Evolutionary conservation across 2,888 invertebrate species (phyloP), one percentile per base, ranked within the genome.

Genomic region (Phaonia tiefii): DNA sequence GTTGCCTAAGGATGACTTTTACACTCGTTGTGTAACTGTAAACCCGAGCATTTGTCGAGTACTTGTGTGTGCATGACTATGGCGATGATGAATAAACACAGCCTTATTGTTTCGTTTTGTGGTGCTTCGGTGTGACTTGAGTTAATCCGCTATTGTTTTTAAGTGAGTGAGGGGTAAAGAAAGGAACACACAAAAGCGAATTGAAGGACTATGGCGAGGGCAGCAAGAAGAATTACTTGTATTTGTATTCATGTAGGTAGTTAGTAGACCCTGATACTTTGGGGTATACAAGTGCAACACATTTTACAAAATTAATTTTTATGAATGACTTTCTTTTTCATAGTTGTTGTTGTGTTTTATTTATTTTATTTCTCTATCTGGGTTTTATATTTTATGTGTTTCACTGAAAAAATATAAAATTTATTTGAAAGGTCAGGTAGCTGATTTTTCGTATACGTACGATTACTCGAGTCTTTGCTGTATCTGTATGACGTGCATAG

Each of bases 1-100:
- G 75, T 54, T 77, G 81, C 81, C 81, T 46, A 56, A 78, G 81
- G 81, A 78, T 78, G 63, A 67, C 71, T 81, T 76, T 78, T 71
- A 75, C 81, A 63, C 60, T 25, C 56, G 3, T 4, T 31, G 22
- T 13, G 31, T 71, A 66, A 75, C 70, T 58, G 56, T 63, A 72
- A 75, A 67, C 44, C 75, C 71, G 39, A 37, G 42, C 46, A 13
- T 26, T n/a, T 39, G 66, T 49, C 8, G 65, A 31, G 26, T 58
- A 56, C 31, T 67, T 37, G 25, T 26, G 39, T 63, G 67, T 39
- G 51, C 39, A 25, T 2, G 11, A 22, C 2, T 25, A 37, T 26
- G 42, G 69, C 39, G 26, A 65, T 44, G 49, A 13, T 79, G 22
- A 63, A 31, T 8, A 31, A 31, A 31, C 31, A 31, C 31, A 31